Base-by-base conservation (phyloP, 30 jellyfish, hydroid and myxozoan species). In the Kudoa iwatai region DNA sequence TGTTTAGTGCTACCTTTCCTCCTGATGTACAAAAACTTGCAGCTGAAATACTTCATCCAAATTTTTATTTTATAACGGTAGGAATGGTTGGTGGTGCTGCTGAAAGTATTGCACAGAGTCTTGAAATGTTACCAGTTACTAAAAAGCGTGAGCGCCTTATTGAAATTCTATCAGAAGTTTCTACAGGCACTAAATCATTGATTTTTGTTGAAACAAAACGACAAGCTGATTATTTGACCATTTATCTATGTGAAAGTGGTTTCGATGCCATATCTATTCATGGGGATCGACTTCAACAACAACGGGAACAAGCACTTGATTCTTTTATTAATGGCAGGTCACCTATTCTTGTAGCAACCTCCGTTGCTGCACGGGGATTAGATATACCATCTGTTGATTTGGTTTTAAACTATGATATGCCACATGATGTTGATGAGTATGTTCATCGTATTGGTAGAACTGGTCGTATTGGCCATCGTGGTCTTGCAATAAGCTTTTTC, bases 1-100 rank as follows among this genome's bases (percentile, higher is more conserved):
- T 74, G 93, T 74, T 74, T 34, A 74, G 93, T 54, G 93, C 93
- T 19, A 74, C 93, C 0, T 74, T 74, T 51, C 93, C 93, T 1
- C 82, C 59, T 23, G 84, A 74, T 22, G 60, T 74, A 25, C 93
- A 62, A 49, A 67, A 74, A 20, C 58, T 74, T 17, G 93, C 93
- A 24, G 57, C 86, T 0, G 74, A 62, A 33, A 54, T 61, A 33
- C 34, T 74, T 40, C 48, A 55, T 50, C 36, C 36, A 6, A 83
- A 61, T 25, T 74, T 59, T 43, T 35, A 59, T 15, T 74, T 74
- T 57, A 43, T 74, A 44, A 74, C 93, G 2, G 84, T 74, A 25
- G 93, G 93, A 3, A 64, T 67, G 26, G 93, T 74, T 22, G 93
- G 93, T 18, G 93, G 93, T 25, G 57, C 93, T 3, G 49, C 84